phyloP scores from a whole-genome alignment of 2,113 vertebrate genomes.

The Ia io region DNA sequence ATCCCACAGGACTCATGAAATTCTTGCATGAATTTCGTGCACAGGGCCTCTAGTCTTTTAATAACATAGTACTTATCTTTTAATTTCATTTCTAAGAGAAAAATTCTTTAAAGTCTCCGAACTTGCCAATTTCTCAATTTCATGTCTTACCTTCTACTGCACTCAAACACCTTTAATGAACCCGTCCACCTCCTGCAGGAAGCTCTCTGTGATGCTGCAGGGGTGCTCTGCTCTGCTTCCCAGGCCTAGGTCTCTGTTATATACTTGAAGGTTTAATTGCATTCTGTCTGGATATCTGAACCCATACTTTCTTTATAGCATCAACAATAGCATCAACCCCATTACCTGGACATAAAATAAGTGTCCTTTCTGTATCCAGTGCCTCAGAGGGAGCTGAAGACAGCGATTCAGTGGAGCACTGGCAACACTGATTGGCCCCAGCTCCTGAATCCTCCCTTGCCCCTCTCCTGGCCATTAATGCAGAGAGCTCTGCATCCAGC shows the following conservation, averaged over 20 bases:
- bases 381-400: neutral
- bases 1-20: too few relatives aligned
- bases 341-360: neutral
- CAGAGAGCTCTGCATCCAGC: neutral
- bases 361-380: neutral
- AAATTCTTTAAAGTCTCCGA: neutral
- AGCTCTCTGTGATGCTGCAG: neutral
- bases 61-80: neutral
- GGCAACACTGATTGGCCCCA: accelerated
- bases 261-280: neutral
- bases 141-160: neutral
- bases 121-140: neutral
- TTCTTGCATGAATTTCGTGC: too few relatives aligned
- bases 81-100: neutral
- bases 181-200: neutral
- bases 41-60: neutral
- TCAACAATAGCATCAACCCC: neutral
- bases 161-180: neutral
- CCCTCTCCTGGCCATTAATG: constrained; percentile 4
- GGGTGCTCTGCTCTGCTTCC: neutral
- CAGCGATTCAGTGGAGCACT: neutral
- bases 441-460: neutral
- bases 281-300: neutral
- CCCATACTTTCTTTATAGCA: neutral
- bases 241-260: neutral